Evolutionary conservation across 2,113 vertebrate species (phyloP), one percentile per base, ranked within the genome.

Genomic region (Aldabrachelys gigantea): DNA sequence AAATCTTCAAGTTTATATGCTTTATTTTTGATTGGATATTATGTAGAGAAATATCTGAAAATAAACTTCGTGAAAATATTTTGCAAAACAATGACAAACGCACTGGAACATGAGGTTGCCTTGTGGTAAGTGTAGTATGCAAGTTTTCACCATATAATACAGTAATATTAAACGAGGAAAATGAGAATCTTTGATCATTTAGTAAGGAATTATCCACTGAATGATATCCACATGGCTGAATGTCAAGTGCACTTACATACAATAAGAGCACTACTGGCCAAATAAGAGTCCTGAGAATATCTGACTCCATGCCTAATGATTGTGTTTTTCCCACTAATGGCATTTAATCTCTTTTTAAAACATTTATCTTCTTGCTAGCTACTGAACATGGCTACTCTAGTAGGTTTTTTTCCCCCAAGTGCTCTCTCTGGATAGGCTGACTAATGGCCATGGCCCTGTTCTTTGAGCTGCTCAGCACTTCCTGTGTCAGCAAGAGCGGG

Each of bases 391-490:
- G 44, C 0, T 27, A 19, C 69, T 25, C 87, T 82, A 38, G 29
- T n/a, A 35, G 62, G 3, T n/a, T n/a, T 62, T 4, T 9, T 21
- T 1, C 0, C 38, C 13, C 50, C 31, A 75, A 47, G 11, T 4
- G n/a, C 9, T 50, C 1, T 84, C 4, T 72, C 86, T 82, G 6
- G 85, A 80, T 90, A 50, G 22, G 79, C 4, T 0, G 2, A 19
- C 1, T 59, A 72, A 38, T 72, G 65, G n/a, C 19, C 19, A 7
- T 38, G 65, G 65, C 65, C 17, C 14, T n/a, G 8, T n/a, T 69
- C 65, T 72, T 38, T 38, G 65, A 72, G 16, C 35, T 69, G 62
- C 35, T n/a, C 62, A 62, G 6, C 59, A 17, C 6, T 62, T 62
- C 6, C 13, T 62, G 56, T 35, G 59, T 16, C 59, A n/a, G n/a